These are phyloP conservation scores for Aleiodes sp. DNA, from an alignment of 1,140 invertebrate species.

Conservation along the genomic window DNA sequence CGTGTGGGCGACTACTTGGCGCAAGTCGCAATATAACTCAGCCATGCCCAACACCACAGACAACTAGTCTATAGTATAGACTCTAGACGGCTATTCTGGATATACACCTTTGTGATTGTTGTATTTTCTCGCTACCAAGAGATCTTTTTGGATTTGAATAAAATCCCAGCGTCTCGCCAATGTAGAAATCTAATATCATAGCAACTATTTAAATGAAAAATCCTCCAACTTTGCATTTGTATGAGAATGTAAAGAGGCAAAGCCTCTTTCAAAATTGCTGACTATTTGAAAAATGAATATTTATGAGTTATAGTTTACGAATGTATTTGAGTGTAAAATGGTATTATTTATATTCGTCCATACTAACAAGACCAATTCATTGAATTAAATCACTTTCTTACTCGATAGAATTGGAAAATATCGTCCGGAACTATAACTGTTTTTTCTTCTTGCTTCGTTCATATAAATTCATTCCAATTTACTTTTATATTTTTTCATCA, in stretches of 20 bases:
- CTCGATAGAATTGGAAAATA: not conserved
- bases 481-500: conserved; percentile 9
- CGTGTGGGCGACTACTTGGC: conserved; percentile 38
- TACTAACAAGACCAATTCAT: not conserved
- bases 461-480: not conserved
- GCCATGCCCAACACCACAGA: not conserved
- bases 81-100: conserved; percentile 5
- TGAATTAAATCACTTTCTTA: not conserved
- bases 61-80: too few relatives aligned
- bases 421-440: not conserved
- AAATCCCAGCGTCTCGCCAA: not conserved
- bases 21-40: conserved; percentile 40
- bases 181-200: conserved; percentile 7
- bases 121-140: not conserved
- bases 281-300: not conserved
- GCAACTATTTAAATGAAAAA: not conserved
- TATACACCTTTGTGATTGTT: not conserved
- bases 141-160: conserved; percentile 10
- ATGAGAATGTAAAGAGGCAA: too few relatives aligned
- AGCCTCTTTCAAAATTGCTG: not conserved
- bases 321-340: not conserved
- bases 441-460: not conserved
- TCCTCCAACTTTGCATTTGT: conserved; percentile 6
- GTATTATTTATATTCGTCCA: conserved; percentile 10
- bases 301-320: not conserved